A percentile compares a stretch with the other conserved stretches of the same genome.
Conservation (phyloP, 2,797 vertebrate species). For the Phaenicophaeus curvirostris region DNA sequence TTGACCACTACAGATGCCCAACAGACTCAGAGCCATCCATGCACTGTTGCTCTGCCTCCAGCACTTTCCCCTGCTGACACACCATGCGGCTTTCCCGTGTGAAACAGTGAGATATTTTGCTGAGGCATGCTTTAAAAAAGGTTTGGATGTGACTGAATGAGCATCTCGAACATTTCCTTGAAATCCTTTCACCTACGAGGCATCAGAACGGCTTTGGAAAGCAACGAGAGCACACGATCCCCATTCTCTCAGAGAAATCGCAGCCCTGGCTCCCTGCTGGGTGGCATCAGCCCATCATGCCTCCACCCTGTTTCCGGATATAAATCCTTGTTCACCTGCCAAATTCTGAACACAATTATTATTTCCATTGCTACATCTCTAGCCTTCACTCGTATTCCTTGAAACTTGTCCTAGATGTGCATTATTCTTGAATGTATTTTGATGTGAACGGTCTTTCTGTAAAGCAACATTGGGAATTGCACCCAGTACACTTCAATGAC, state of each 20-base stretch:
- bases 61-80: neutral
- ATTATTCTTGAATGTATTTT: neutral
- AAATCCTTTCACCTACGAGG: neutral
- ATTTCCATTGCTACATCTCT: neutral
- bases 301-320: neutral
- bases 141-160: neutral
- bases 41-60: neutral
- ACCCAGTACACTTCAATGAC: rapidly evolving
- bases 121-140: neutral
- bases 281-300: neutral
- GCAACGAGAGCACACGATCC: conserved; percentile 14
- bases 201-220: neutral
- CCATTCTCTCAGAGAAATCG: neutral
- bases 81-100: neutral
- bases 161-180: neutral
- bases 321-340: neutral
- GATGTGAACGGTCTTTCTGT: rapidly evolving
- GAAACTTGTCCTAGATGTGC: neutral
- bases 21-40: rapidly evolving
- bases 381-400: neutral
- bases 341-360: neutral
- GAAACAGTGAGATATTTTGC: neutral
- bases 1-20: neutral
- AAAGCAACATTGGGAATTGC: neutral
- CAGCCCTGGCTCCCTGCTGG: neutral